phyloP scores from a whole-genome alignment of 2,113 vertebrate genomes.

The Herpetotheres cachinnans region DNA sequence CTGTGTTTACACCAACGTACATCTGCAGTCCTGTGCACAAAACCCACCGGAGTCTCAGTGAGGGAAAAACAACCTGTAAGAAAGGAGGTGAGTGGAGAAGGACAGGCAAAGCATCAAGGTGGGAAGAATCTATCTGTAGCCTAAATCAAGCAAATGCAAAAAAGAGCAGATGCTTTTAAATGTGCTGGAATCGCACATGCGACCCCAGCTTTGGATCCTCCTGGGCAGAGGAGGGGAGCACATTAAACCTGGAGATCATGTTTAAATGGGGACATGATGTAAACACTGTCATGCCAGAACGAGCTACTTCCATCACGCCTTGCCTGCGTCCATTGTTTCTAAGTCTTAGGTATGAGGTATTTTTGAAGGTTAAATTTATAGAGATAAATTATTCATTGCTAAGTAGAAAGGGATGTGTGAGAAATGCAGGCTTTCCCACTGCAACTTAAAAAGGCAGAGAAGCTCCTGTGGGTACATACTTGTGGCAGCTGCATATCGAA shows the following conservation, averaged over 20 bases:
- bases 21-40: background rate
- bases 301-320: background rate
- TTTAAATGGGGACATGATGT: background rate
- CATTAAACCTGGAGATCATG: background rate
- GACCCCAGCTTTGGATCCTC: background rate
- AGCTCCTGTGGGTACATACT: background rate
- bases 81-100: background rate
- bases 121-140: background rate
- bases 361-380: background rate
- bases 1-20: background rate
- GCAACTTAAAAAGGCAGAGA: constrained; percentile 15
- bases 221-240: background rate
- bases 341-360: background rate
- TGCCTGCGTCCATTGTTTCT: background rate
- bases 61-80: background rate
- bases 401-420: background rate
- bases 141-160: background rate
- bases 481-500: background rate
- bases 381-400: background rate
- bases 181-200: fast-evolving
- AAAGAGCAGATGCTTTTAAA: background rate
- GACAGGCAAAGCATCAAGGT: background rate
- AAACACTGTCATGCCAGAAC: background rate
- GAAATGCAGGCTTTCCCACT: background rate
- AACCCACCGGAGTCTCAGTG: background rate